Evolutionary conservation across 2,113 vertebrate species (phyloP), one percentile per base, ranked within the genome.

Genomic region (Dolichallabes microphthalmus): DNA sequence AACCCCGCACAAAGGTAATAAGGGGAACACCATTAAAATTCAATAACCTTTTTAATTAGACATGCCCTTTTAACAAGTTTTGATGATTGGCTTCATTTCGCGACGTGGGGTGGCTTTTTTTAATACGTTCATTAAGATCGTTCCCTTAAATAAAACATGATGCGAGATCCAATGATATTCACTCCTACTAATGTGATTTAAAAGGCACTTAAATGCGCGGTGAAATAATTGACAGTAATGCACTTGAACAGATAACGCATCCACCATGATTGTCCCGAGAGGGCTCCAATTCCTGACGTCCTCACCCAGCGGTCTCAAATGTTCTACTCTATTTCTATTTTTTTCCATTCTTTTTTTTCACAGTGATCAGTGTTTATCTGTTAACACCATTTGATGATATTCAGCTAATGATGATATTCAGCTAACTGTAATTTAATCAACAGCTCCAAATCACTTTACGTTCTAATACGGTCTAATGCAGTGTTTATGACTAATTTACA

Each of bases 11-110:
- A 93, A 94, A 94, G 93, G 94, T 94, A 95, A 95, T 94, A 93
- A 93, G 92, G 89, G 90, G 85, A 90, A 89, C 91, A 77, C 90
- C 93, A 94, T 95, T 95, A 93, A 94, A 95, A 95, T 95, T 93
- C 94, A 94, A 95, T 93, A 93, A 93, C 94, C 82, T 93, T 91
- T 94, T 94, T 95, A 95, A 95, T 95, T 95, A 95, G 93, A 95
- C 94, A 95, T 94, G 94, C 92, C 92, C 84, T 95, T 95, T 94
- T 95, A 95, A 95, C 93, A 92, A 91, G 93, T 95, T 94, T 92
- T 94, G 93, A 95, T 94, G 94, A 94, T 93, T 94, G 93, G 93
- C 89, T 93, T 92, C 89, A 93, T 94, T 93, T 93, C 94, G 93
- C 94, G 92, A 86, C 89, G 91, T 90, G 92, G 90, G 92, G 91